Percentiles rank a stretch among this genome's conserved stretches.
Conservation (phyloP, 2,113 vertebrate species). For the Macquaria australasica region DNA sequence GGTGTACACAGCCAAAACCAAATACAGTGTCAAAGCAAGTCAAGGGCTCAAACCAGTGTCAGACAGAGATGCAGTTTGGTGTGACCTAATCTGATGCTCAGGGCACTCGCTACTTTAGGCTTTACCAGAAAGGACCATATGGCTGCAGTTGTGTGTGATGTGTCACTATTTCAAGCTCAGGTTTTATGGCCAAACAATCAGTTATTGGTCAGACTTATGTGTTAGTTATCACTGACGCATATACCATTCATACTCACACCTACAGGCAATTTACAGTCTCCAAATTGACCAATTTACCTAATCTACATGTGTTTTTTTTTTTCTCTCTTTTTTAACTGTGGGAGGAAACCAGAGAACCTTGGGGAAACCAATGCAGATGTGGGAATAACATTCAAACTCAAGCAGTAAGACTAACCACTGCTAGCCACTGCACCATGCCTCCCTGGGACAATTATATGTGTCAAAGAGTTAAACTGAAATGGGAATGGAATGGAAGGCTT, state of each 20-base stretch:
- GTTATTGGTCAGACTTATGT: no score
- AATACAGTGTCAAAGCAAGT: background rate
- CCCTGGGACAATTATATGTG: background rate
- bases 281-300: no score
- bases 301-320: no score
- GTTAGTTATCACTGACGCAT: background rate
- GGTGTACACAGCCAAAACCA: background rate
- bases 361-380: background rate
- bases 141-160: background rate
- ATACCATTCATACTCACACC: background rate
- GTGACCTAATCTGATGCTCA: background rate
- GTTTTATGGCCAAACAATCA: no score
- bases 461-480: background rate
- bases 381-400: background rate
- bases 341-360: background rate
- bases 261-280: background rate
- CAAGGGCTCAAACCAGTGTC: background rate
- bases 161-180: no score
- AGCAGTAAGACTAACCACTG: no score
- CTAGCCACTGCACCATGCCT: background rate
- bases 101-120: no score
- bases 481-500: background rate
- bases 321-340: background rate
- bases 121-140: background rate
- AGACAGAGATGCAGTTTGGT: background rate